Conservation (phyloP, 2,797 vertebrate species). For the Chelmon rostratus region DNA sequence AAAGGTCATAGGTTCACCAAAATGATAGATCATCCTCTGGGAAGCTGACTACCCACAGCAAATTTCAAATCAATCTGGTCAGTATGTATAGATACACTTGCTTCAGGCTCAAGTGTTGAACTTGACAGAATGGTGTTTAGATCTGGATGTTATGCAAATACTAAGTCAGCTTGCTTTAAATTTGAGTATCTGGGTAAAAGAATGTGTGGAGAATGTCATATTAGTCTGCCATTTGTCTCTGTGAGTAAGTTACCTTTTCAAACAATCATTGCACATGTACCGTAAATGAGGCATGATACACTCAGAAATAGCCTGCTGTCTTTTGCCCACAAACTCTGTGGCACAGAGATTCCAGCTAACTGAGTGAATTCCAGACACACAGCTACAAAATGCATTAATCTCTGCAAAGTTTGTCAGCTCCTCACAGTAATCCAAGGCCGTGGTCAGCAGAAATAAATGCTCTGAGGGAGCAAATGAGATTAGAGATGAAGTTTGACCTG, state of each 20-base stretch:
- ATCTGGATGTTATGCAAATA: background rate
- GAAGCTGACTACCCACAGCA: no score
- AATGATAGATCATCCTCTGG: background rate
- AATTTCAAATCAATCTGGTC: background rate
- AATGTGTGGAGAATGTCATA: background rate
- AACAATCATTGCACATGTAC: background rate
- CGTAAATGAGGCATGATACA: conserved; percentile 20
- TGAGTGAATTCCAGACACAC: conserved; percentile 5
- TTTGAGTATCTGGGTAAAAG: background rate
- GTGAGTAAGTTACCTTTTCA: background rate
- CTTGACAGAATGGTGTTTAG: background rate
- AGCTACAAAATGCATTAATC: conserved; percentile 40
- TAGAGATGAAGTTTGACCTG: conserved; percentile 50
- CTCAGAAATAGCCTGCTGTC: background rate
- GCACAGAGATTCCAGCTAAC: conserved; percentile 4
- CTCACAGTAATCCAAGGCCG: conserved; percentile 32
- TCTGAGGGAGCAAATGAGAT: conserved; percentile 55
- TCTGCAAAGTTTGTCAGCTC: conserved; percentile 50
- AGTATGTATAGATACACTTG: background rate
- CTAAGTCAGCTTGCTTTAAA: background rate
- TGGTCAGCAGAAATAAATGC: conserved; percentile 58
- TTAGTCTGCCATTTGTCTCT: no score
- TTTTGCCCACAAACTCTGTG: background rate
- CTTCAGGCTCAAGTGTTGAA: background rate
- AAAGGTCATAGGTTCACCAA: background rate